These are phyloP conservation scores for Onthophagus sagittarius DNA, from an alignment of 2,888 invertebrate genomes.

Conservation along the genomic window DNA sequence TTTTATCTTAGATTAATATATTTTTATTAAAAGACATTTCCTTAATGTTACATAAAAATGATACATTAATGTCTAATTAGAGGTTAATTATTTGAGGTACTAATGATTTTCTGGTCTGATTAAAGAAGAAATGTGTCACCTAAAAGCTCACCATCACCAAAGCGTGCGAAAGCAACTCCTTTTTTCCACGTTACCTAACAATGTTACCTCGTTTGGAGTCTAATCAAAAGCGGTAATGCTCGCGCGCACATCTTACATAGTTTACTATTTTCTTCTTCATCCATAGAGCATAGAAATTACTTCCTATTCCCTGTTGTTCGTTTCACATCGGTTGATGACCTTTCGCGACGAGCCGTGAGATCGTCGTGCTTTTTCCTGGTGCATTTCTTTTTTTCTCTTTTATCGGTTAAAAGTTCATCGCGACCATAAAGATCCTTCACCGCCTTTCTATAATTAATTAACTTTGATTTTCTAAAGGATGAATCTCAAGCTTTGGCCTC, in stretches of 20 bases:
- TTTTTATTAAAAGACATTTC: too few species aligned
- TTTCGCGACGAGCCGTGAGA: neutral
- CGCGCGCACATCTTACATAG: neutral
- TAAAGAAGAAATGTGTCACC: neutral
- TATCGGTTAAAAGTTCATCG: neutral
- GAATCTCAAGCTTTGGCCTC: conserved; percentile 27
- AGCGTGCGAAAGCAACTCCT: neutral
- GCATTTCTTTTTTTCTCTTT: neutral
- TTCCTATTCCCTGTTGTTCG: neutral
- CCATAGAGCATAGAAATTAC: neutral
- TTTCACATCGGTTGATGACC: neutral
- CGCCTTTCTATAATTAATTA: neutral
- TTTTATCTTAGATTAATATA: too few species aligned
- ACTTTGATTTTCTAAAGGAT: conserved; percentile 22
- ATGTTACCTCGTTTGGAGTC: neutral
- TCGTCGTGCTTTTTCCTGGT: neutral
- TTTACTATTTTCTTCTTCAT: neutral
- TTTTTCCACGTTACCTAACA: too few species aligned
- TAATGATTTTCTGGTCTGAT: neutral
- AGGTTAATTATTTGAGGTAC: neutral
- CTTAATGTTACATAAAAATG: neutral
- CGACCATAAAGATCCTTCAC: neutral
- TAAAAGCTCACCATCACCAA: neutral
- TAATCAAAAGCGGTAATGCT: neutral
- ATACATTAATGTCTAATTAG: neutral